These are phyloP conservation scores for Coreius guichenoti DNA, from an alignment of 2,797 vertebrate species.

Conservation along the genomic window DNA sequence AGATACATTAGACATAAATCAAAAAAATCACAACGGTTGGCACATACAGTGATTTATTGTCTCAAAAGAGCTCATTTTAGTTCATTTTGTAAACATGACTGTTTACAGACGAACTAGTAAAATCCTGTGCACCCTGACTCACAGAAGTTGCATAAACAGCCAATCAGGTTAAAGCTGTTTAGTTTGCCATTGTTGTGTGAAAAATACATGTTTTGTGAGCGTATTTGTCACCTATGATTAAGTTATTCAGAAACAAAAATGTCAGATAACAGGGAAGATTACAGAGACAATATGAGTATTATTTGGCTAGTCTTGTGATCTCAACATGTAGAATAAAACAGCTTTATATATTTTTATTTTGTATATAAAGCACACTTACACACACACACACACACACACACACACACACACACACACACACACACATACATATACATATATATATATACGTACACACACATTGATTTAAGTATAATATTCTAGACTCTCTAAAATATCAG, in stretches of 20 bases:
- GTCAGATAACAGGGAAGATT: background rate
- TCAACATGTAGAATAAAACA: background rate
- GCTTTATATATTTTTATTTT: background rate
- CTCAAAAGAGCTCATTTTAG: background rate
- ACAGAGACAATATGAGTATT: background rate
- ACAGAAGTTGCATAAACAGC: background rate
- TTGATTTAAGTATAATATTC: background rate
- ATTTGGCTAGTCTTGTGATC: background rate
- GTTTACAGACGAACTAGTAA: background rate
- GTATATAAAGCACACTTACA: background rate
- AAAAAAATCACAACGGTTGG: background rate
- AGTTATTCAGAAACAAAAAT: background rate
- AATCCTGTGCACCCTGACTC: background rate
- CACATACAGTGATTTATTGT: background rate
- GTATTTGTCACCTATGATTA: background rate
- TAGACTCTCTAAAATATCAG: background rate
- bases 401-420: background rate
- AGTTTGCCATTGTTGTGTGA: background rate
- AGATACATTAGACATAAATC: background rate
- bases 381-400: background rate
- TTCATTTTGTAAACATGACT: background rate
- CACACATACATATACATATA: no score
- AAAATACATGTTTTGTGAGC: background rate
- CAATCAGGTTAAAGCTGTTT: background rate
- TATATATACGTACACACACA: no score